Base-by-base conservation (phyloP, 2,888 invertebrate genomes). In the Thera obeliscata region DNA sequence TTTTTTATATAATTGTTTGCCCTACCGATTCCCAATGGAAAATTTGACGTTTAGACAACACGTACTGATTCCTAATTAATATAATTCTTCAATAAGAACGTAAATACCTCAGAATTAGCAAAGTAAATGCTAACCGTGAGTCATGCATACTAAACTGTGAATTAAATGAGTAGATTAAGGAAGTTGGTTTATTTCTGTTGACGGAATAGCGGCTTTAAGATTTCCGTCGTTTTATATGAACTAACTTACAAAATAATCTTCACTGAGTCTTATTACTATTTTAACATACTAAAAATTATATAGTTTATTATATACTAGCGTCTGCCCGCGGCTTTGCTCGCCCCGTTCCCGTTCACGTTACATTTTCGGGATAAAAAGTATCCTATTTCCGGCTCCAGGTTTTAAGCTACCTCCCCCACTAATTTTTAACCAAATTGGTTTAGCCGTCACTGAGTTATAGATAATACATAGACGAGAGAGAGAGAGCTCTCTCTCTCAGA, bases 91-190 rank as follows among this genome's bases (percentile, higher is more conserved):
- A 61, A 46, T 50, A 38, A 56, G 48, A 4, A 61, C 38, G 57
- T 61, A 61, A 57, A 46, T 57, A 61, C 48, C 12, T 52, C 4
- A 56, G 61, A 7, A 69, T 69, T 66, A 60, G 69, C 69, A 66
- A 69, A 60, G 66, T 60, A 69, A 60, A 59, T 59, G 52, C 4
- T 22, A 9, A 3, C 54, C 55, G 66, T 66, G 69, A 65, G 49
- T 63, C 66, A 69, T 54, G 69, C 43, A 69, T 69, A 69, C 65
- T 43, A 58, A 69, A 62, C 58, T 59, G 9, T 38, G 58, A 65
- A 69, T 65, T 69, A 59, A 59, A 59, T 55, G 61, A 49, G 62
- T 52, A 55, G 43, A 68, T 65, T 56, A 52, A 62, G 69, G 69
- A 69, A 69, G 69, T 62, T 8, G 56, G 69, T 59, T 66, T 66